Evolutionary conservation across 2,888 invertebrate genomes (phyloP), one percentile per base, ranked within the genome.

Genomic region (Brachycybe producta): DNA sequence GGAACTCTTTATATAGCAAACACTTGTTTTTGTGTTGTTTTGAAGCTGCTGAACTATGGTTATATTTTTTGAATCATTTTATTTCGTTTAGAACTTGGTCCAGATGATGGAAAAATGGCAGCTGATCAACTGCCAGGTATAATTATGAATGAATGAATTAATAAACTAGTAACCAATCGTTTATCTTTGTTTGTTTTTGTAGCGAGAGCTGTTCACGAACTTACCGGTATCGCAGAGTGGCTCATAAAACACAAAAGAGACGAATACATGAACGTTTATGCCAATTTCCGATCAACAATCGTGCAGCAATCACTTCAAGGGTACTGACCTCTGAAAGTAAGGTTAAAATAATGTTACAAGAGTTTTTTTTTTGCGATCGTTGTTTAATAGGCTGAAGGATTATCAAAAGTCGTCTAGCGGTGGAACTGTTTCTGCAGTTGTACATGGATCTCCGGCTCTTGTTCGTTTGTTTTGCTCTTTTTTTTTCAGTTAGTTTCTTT

Each of bases 201-300:
- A 51, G 54, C 43, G 30, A 52, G 50, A 36, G 39, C 49, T 11
- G 11, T 45, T 47, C 76, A 77, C 48, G 80, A 84, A 57, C 70
- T 92, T 60, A 76, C 80, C 7, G 78, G 78, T 49, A 84, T 92
- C 52, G 82, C 90, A 0, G 76, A 75, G 41, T 94, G 94, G 94
- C 73, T 94, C 23, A 79, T 85, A 58, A 79, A 78, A 54, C 78
- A 84, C 63, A 74, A 78, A 53, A 73, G 80, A 34, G 76, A 78
- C 55, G 82, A 82, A 61, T 84, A 80, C 60, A 76, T 82, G 55
- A 78, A 80, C 57, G 79, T 82, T 19, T 71, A 70, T 54, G 63
- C 66, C 7, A 59, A 61, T 4, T 59, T 65, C 15, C 61, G 70
- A 28, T 64, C 69, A 13, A 78, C 79, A 13, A 80, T 84, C 19